Percentiles rank a stretch among this genome's conserved stretches.
phyloP scores from a whole-genome alignment of 2,797 vertebrate genomes.

The Hemibagrus guttatus region DNA sequence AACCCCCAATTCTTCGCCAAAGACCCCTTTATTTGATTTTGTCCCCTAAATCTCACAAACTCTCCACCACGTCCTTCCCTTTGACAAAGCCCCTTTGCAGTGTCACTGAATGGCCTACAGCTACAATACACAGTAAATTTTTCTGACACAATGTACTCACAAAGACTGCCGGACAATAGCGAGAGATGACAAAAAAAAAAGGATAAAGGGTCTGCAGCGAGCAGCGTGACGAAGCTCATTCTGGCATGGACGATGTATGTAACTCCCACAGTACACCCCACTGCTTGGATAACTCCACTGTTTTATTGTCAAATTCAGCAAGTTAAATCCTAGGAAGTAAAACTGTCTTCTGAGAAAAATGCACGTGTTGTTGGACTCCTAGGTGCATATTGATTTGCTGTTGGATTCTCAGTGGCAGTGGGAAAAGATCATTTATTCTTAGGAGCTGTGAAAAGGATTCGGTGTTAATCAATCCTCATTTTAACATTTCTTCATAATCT shows the following conservation, averaged over 20 bases:
- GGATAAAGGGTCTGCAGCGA: slow-evolving; percentile 75
- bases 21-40: slow-evolving; percentile 70
- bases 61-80: slow-evolving; percentile 70
- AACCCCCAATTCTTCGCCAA: slow-evolving; percentile 51
- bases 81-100: slow-evolving; percentile 75
- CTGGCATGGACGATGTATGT: slow-evolving; percentile 69
- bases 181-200: slow-evolving; percentile 74
- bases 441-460: neutral
- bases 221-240: slow-evolving; percentile 75
- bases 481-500: neutral
- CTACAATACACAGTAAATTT: slow-evolving; percentile 82
- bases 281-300: slow-evolving; percentile 44
- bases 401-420: neutral
- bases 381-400: neutral
- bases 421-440: neutral
- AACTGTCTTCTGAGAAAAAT: slow-evolving; percentile 37
- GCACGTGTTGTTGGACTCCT: neutral
- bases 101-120: slow-evolving; percentile 73
- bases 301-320: slow-evolving; percentile 32
- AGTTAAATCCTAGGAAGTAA: slow-evolving; percentile 42
- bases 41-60: slow-evolving; percentile 78
- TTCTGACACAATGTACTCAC: slow-evolving; percentile 77
- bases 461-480: neutral
- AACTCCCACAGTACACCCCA: slow-evolving; percentile 71
- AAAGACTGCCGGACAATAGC: slow-evolving; percentile 78